A percentile compares a stretch with the other conserved stretches of the same genome.
These are phyloP conservation scores for Rosalia funebris DNA, from an alignment of 2,888 invertebrate species.

Conservation along the genomic window DNA sequence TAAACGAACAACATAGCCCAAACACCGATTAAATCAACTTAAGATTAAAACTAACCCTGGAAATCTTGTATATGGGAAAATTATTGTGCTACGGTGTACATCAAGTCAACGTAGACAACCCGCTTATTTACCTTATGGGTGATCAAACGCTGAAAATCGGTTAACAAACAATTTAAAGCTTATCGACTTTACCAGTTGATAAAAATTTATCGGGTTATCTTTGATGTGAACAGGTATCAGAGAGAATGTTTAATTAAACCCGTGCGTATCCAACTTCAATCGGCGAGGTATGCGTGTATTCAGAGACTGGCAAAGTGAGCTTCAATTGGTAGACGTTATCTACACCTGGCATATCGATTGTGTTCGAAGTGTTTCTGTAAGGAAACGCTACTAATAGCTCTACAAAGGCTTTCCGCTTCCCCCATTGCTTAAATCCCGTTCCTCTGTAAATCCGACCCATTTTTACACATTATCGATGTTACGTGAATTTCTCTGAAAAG, in stretches of 20 bases:
- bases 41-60: too few relatives aligned
- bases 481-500: not conserved
- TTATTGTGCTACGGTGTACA: too few relatives aligned
- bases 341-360: slow-evolving; percentile 24
- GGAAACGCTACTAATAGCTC: slow-evolving; percentile 28
- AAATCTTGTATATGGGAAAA: too few relatives aligned
- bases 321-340: slow-evolving; percentile 27
- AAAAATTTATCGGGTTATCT: too few relatives aligned
- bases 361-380: slow-evolving; percentile 11
- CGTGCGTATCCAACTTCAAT: slow-evolving; percentile 10
- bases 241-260: slow-evolving; percentile 16
- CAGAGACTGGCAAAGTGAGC: slow-evolving; percentile 22
- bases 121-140: too few relatives aligned
- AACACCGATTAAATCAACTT: too few relatives aligned
- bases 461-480: slow-evolving; percentile 10
- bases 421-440: slow-evolving; percentile 23
- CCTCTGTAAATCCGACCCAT: slow-evolving; percentile 16
- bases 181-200: too few relatives aligned
- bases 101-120: too few relatives aligned
- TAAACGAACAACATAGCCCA: too few relatives aligned
- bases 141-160: too few relatives aligned
- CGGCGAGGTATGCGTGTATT: slow-evolving; percentile 14
- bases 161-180: too few relatives aligned
- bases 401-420: slow-evolving; percentile 30
- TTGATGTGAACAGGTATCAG: too few relatives aligned